These are phyloP conservation scores for Dendroctonus valens DNA, from an alignment of 1,140 invertebrate species.

Conservation along the genomic window DNA sequence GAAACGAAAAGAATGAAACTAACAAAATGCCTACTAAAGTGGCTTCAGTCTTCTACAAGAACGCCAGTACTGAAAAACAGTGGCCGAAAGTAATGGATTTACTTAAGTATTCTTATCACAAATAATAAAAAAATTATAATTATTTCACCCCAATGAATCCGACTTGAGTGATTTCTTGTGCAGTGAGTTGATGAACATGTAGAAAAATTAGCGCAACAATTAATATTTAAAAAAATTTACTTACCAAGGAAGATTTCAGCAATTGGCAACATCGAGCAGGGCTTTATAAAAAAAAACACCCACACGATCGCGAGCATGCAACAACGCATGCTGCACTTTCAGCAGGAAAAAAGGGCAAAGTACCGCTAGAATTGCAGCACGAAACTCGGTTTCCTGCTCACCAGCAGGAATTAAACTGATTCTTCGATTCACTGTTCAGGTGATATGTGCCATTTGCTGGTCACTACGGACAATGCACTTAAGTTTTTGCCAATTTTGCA, in stretches of 20 bases:
- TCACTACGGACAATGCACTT: conserved; percentile 25
- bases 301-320: conserved; percentile 1
- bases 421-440: conserved; percentile 12
- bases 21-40: no score
- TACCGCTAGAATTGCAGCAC: conserved; percentile 22
- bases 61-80: no score
- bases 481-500: conserved; percentile 18
- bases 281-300: conserved; percentile 8
- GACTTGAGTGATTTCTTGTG: no score
- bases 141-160: no score
- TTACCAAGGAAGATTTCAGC: not conserved
- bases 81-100: no score
- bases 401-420: conserved; percentile 28
- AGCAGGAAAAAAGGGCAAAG: conserved; percentile 20
- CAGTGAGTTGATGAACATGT: no score
- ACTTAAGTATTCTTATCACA: no score
- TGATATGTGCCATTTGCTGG: conserved; percentile 19
- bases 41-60: no score
- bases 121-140: no score
- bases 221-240: not conserved
- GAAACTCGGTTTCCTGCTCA: conserved; percentile 20
- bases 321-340: conserved; percentile 9
- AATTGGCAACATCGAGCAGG: conserved; percentile 13
- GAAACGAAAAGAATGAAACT: no score
- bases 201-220: not conserved